These are phyloP conservation scores for Crioceris asparagi DNA, from an alignment of 2,888 invertebrate species.

Conservation along the genomic window DNA sequence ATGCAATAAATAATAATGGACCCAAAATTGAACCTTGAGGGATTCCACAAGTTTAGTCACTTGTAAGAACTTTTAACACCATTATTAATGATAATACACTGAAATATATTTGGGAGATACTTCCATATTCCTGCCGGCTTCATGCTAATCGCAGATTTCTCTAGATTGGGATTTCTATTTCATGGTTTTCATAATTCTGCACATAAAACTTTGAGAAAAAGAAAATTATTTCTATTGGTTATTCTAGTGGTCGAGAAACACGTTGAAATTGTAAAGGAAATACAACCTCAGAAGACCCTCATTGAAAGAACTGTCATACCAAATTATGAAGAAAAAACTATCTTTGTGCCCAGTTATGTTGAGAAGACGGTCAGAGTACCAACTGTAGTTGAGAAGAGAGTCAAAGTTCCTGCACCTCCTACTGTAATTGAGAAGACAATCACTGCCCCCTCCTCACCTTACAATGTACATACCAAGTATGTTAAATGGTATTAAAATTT, in stretches of 20 bases:
- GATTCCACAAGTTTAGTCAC: too few relatives aligned
- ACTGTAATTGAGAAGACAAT: constrained; percentile 32
- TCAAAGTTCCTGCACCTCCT: constrained; percentile 31
- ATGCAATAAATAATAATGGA: too few relatives aligned
- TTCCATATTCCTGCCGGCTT: too few relatives aligned
- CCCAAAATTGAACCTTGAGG: too few relatives aligned
- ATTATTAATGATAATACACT: too few relatives aligned
- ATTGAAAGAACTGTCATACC: constrained; percentile 34
- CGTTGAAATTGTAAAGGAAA: constrained; percentile 14
- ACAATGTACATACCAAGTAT: constrained; percentile 13
- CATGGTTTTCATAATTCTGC: too few relatives aligned
- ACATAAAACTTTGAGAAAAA: neutral
- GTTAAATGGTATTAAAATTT: too few relatives aligned
- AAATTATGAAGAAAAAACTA: constrained; percentile 34
- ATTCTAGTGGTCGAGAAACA: constrained; percentile 13
- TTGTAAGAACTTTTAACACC: too few relatives aligned
- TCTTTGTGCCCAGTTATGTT: constrained; percentile 33
- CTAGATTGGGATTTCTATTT: too few relatives aligned
- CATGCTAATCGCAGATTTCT: too few relatives aligned
- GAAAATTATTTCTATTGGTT: too few relatives aligned
- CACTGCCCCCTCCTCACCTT: constrained; percentile 20
- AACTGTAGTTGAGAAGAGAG: constrained; percentile 31
- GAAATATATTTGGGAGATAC: too few relatives aligned
- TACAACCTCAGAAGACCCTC: constrained; percentile 23
- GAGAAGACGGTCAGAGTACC: constrained; percentile 35